A percentile compares a stretch with the other conserved stretches of the same genome.
phyloP scores from a whole-genome alignment of 2,797 vertebrate genomes.

The Buphagus erythrorhynchus region DNA sequence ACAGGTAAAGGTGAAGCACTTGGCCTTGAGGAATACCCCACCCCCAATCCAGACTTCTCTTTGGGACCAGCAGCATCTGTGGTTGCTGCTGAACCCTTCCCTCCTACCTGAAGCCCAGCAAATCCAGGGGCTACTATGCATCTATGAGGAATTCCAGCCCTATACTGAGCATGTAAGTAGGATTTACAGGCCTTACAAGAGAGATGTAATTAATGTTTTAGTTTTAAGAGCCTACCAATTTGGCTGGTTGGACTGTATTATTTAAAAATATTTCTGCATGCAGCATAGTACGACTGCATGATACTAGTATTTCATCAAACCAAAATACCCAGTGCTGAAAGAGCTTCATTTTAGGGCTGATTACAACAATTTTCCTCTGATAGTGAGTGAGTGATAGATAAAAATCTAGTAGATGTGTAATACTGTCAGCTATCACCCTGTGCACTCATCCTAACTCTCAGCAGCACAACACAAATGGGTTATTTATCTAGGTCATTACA shows the following conservation, averaged over 20 bases:
- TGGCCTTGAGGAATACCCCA: neutral
- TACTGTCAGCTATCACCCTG: neutral
- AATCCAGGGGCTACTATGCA: neutral
- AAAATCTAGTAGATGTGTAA: neutral
- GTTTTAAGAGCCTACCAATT: neutral
- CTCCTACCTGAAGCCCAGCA: neutral
- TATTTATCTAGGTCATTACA: neutral
- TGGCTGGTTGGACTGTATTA: neutral
- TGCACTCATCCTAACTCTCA: neutral
- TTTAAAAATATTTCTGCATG: neutral
- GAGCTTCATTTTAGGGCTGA: neutral
- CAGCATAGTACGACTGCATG: neutral
- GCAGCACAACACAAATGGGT: neutral
- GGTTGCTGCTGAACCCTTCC: neutral
- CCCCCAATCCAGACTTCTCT: neutral
- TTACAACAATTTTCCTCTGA: neutral
- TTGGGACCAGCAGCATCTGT: neutral
- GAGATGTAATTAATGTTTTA: neutral
- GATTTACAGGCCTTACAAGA: neutral
- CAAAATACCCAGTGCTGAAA: neutral
- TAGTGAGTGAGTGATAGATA: neutral
- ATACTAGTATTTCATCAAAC: neutral
- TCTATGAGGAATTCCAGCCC: neutral
- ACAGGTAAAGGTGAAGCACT: neutral
- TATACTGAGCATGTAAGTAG: accelerated